These are phyloP conservation scores for Tursiops truncatus DNA, from an alignment of 2,113 vertebrate species.

Conservation along the genomic window DNA sequence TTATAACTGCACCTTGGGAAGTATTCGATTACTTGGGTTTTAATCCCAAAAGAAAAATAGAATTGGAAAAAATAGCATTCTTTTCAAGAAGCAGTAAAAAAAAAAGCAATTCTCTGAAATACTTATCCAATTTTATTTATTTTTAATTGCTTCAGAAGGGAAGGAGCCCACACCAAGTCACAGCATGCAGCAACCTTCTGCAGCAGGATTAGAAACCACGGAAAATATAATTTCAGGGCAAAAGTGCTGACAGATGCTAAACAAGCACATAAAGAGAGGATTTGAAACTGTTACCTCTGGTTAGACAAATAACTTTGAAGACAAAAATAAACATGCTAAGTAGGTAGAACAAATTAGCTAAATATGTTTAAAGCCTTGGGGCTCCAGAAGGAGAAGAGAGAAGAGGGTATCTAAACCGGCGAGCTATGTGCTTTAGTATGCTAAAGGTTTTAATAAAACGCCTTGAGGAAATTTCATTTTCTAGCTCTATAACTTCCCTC, in stretches of 20 bases:
- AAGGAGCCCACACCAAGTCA: background rate
- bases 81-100: slow-evolving; percentile 40
- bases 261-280: slow-evolving; percentile 5
- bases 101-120: background rate
- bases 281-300: background rate
- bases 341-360: slow-evolving; percentile 32
- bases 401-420: background rate
- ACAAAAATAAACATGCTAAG: slow-evolving; percentile 14
- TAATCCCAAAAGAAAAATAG: slow-evolving; percentile 9
- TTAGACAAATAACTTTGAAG: slow-evolving; percentile 44
- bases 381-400: background rate
- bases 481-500: background rate
- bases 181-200: background rate
- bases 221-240: background rate
- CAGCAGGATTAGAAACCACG: background rate
- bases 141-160: slow-evolving; percentile 39
- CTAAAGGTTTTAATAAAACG: background rate
- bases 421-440: background rate
- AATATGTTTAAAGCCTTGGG: background rate
- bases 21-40: slow-evolving; percentile 2
- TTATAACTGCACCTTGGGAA: background rate
- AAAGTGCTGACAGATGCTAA: slow-evolving; percentile 24
- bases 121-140: slow-evolving; percentile 29
- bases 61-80: background rate
- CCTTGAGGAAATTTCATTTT: background rate